These are phyloP conservation scores for Littorina saxatilis DNA, from an alignment of 1,140 invertebrate genomes.

Conservation along the genomic window DNA sequence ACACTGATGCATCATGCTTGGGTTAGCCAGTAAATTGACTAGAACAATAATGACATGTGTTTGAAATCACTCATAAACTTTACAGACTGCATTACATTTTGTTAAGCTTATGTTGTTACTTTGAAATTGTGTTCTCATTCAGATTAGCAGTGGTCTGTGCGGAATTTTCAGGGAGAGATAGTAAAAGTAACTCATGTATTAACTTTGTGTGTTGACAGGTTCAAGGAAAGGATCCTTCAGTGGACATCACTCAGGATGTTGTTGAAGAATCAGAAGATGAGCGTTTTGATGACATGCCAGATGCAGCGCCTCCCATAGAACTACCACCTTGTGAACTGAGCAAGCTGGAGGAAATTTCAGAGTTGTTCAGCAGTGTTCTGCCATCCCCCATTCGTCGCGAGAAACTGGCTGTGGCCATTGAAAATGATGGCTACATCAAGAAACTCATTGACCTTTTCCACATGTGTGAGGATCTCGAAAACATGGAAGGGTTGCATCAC, in stretches of 20 bases:
- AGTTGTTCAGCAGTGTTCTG: constrained; percentile 78
- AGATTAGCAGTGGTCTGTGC: too few species aligned
- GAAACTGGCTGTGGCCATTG: constrained; percentile 94
- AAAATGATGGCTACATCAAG: constrained; percentile 96
- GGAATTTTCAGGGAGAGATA: too few species aligned
- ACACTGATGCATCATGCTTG: too few species aligned
- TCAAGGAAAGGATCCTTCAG: constrained; percentile 98
- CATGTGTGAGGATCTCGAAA: constrained; percentile 97
- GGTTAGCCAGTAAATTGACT: too few species aligned
- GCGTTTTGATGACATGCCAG: constrained; percentile 96
- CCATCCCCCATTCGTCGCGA: constrained; percentile 87
- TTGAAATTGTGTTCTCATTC: too few species aligned
- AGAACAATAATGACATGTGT: too few species aligned
- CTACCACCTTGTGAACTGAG: constrained; percentile 95
- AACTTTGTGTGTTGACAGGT: constrained; percentile 80
- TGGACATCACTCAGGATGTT: constrained; percentile 98
- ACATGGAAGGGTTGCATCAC: constrained; percentile 95
- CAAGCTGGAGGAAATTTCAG: constrained; percentile 95
- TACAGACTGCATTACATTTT: too few species aligned
- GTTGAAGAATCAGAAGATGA: constrained; percentile 99
- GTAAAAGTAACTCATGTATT: too few species aligned
- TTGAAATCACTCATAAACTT: too few species aligned
- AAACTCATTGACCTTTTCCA: constrained; percentile 97
- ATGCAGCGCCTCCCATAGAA: constrained; percentile 72
- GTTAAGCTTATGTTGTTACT: too few species aligned